These are phyloP conservation scores for Thaleichthys pacificus DNA, from an alignment of 2,797 vertebrate genomes.

Conservation along the genomic window DNA sequence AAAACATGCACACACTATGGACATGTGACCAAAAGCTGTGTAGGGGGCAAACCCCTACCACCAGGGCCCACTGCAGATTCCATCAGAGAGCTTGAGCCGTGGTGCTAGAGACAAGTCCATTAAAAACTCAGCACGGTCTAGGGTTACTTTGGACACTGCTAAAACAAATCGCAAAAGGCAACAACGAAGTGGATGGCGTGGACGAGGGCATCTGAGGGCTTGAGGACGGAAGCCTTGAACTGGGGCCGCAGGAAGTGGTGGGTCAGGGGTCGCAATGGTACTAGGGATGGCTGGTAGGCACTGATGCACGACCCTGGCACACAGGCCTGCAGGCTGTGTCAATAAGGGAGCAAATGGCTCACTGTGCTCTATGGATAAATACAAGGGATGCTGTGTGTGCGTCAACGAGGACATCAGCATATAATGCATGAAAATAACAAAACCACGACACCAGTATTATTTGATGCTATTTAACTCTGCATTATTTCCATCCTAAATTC, in stretches of 20 bases:
- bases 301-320: constrained; percentile 8
- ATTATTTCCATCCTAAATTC: neutral
- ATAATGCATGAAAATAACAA: neutral
- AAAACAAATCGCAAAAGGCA: constrained; percentile 33
- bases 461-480: neutral
- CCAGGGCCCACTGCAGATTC: constrained; percentile 73
- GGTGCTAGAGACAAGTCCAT: constrained; percentile 57
- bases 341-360: constrained; percentile 6
- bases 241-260: too few species aligned
- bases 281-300: neutral
- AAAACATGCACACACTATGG: constrained; percentile 27
- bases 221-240: too few species aligned
- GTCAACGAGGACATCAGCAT: too few species aligned
- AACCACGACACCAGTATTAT: neutral
- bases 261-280: too few species aligned
- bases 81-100: constrained; percentile 60
- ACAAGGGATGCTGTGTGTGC: neutral
- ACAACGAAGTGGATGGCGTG: constrained; percentile 22
- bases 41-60: constrained; percentile 58
- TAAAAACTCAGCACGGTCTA: constrained; percentile 62
- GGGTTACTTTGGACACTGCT: constrained; percentile 35
- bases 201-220: neutral
- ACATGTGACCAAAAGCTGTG: constrained; percentile 67
- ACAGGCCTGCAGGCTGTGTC: constrained; percentile 2
- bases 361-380: neutral